Evolutionary conservation across 2,113 vertebrate species (phyloP).

Genomic region (Cheilinus undulatus): DNA sequence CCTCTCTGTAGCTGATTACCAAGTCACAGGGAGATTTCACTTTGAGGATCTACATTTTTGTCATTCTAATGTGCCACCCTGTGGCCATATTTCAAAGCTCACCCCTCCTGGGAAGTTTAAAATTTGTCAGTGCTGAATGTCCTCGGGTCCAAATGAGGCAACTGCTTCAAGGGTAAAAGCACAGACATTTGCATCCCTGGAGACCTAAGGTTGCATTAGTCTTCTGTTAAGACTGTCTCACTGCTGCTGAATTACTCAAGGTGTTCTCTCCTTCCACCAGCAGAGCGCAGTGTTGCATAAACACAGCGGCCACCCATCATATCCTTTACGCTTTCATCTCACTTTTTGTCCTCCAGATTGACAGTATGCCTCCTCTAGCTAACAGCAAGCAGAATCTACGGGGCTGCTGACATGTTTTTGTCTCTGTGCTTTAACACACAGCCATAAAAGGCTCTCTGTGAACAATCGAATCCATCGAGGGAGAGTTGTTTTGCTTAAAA

Average conservation of each 20-base stretch:
- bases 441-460: constrained; percentile 66
- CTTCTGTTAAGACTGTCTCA: constrained; percentile 43
- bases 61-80: constrained; percentile 79
- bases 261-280: constrained; percentile 63
- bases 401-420: constrained; percentile 72
- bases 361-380: constrained; percentile 68
- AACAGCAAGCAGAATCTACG: constrained; percentile 62
- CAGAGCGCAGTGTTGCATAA: constrained; percentile 85
- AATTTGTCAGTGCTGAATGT: constrained; percentile 84
- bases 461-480: constrained; percentile 70
- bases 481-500: constrained; percentile 71
- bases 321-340: constrained; percentile 69
- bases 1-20: constrained; percentile 48
- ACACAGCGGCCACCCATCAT: constrained; percentile 62
- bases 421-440: constrained; percentile 55
- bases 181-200: constrained; percentile 55
- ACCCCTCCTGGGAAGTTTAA: constrained; percentile 87
- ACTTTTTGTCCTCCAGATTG: constrained; percentile 73
- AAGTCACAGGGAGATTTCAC: constrained; percentile 67
- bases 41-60: constrained; percentile 71
- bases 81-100: constrained; percentile 87
- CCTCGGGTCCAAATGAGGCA: constrained; percentile 83
- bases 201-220: constrained; percentile 68
- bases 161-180: constrained; percentile 84
- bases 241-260: constrained; percentile 24